These are phyloP conservation scores for Macrotus californicus DNA, from an alignment of 2,113 vertebrate species.

Conservation along the genomic window DNA sequence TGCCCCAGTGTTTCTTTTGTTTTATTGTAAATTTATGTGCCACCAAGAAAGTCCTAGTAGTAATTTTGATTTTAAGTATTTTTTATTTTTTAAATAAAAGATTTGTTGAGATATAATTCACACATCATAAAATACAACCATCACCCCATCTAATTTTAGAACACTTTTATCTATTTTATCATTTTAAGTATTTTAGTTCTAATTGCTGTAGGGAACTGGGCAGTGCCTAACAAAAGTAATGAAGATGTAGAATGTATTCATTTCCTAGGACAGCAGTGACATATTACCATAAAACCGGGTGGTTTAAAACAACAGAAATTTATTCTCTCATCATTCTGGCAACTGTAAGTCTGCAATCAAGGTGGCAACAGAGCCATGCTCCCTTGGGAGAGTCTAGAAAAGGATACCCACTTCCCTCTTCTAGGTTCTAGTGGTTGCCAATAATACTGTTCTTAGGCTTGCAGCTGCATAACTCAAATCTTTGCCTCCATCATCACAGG, in stretches of 20 bases:
- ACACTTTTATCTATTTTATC: too few species aligned
- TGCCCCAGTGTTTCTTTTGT: background rate
- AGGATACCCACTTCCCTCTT: background rate
- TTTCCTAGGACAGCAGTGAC: background rate
- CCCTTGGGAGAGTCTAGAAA: background rate
- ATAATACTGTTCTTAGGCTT: background rate
- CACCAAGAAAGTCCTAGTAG: background rate
- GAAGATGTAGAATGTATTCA: background rate
- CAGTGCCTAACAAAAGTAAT: background rate
- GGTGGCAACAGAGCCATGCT: background rate
- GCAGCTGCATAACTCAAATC: background rate
- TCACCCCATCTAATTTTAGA: too few species aligned
- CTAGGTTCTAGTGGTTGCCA: background rate
- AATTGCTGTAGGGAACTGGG: background rate
- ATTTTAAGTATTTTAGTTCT: background rate
- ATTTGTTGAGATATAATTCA: too few species aligned
- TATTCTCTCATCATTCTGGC: background rate
- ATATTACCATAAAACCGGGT: background rate
- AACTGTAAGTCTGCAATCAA: background rate
- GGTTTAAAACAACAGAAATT: background rate
- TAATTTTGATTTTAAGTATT: slow-evolving; percentile 14
- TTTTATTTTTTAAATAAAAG: background rate
- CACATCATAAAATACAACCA: too few species aligned
- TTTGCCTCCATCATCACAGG: background rate
- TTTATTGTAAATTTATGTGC: background rate